Conservation (phyloP, 2,113 vertebrate genomes). For the Aramus guarauna region DNA sequence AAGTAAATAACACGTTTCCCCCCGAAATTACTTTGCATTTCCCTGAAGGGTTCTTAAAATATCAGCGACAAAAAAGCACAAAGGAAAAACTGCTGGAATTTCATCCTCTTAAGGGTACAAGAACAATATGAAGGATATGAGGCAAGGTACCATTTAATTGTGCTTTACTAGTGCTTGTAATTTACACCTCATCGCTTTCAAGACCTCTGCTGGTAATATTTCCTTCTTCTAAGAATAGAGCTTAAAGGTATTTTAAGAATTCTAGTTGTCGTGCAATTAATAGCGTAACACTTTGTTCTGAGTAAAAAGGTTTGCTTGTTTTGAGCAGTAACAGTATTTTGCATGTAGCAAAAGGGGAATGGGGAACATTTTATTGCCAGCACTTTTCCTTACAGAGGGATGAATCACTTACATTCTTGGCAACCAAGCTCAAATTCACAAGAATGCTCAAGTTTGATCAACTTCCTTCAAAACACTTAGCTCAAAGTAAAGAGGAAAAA, state of each 20-base stretch:
- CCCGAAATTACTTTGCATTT: not conserved
- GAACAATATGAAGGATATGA: conserved; percentile 13
- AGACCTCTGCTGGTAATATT: conserved; percentile 23
- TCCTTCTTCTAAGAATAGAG: conserved; percentile 45
- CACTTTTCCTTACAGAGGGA: conserved; percentile 36
- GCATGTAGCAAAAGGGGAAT: conserved; percentile 22
- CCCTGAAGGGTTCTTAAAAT: not conserved
- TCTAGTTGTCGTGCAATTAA: conserved; percentile 34
- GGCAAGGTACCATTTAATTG: not conserved
- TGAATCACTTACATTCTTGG: conserved; percentile 72
- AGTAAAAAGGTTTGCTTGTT: conserved; percentile 48
- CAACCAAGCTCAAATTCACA: conserved; percentile 47
- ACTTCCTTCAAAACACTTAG: conserved; percentile 60
- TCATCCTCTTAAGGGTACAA: not conserved
- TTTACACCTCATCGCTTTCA: not conserved
- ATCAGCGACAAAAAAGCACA: rapidly evolving
- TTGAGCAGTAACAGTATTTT: conserved; percentile 44
- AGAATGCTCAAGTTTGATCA: conserved; percentile 66
- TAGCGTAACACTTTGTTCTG: conserved; percentile 21
- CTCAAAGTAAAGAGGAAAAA: conserved; percentile 12
- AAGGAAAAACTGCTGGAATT: not conserved
- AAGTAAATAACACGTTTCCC: not conserved
- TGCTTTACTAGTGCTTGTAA: not conserved
- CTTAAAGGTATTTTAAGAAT: conserved; percentile 56
- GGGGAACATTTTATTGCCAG: conserved; percentile 35